These are phyloP conservation scores for Alca torda DNA, from an alignment of 2,797 vertebrate species.

Conservation along the genomic window DNA sequence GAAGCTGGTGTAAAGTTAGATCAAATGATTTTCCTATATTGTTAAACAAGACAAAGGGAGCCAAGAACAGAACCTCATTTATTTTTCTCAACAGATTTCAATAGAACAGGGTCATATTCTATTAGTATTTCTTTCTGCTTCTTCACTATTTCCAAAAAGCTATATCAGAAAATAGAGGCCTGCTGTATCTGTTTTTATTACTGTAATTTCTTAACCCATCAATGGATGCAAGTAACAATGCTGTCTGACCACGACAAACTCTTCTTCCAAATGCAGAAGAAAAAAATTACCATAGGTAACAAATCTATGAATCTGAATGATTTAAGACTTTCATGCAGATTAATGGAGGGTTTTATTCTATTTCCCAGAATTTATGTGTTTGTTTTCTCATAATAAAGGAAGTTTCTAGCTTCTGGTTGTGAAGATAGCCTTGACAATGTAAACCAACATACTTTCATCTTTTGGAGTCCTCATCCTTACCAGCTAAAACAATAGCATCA, in stretches of 20 bases:
- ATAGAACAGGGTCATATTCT: neutral
- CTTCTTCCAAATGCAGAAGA: neutral
- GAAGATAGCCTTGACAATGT: slow-evolving; percentile 71
- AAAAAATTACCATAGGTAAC: neutral
- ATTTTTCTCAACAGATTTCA: neutral
- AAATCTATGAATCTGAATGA: slow-evolving; percentile 14
- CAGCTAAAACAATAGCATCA: slow-evolving; percentile 71
- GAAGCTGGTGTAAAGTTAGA: neutral
- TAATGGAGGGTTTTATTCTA: slow-evolving; percentile 33
- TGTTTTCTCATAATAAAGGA: slow-evolving; percentile 71
- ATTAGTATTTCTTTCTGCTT: neutral
- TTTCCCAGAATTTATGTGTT: slow-evolving; percentile 69
- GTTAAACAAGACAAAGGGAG: neutral
- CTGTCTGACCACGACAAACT: neutral
- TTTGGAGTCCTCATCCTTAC: slow-evolving; percentile 55
- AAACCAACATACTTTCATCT: slow-evolving; percentile 71
- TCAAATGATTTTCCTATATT: neutral
- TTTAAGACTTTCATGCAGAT: slow-evolving; percentile 45
- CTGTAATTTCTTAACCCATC: neutral
- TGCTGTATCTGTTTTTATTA: neutral
- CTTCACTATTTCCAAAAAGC: neutral
- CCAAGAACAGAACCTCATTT: neutral
- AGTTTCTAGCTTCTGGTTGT: slow-evolving; percentile 69
- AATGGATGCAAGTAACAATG: neutral
- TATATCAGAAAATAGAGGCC: neutral